A percentile compares a stretch with the other conserved stretches of the same genome.
Evolutionary conservation across 2,888 invertebrate genomes (phyloP).

Genomic region (Tiliacea citrago): DNA sequence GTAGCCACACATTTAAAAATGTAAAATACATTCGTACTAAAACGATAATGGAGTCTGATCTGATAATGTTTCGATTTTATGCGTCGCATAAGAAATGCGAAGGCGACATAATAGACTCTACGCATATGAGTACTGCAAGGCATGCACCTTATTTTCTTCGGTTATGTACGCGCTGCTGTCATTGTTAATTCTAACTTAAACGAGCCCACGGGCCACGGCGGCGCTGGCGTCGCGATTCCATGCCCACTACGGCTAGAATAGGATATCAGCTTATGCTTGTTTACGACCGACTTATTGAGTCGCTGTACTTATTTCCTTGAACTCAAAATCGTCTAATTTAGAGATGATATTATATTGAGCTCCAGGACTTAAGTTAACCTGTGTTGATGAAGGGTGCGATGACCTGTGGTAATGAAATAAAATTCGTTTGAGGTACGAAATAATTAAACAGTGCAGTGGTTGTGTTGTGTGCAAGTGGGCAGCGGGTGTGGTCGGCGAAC

Average conservation of each 20-base stretch:
- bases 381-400: slow-evolving; percentile 43
- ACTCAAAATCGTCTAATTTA: slow-evolving; percentile 49
- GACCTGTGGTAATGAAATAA: slow-evolving; percentile 61
- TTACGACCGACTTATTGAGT: slow-evolving; percentile 57
- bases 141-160: slow-evolving; percentile 60
- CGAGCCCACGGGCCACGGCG: slow-evolving; percentile 46
- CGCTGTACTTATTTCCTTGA: slow-evolving; percentile 46
- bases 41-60: slow-evolving; percentile 74
- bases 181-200: slow-evolving; percentile 70
- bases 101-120: slow-evolving; percentile 63
- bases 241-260: slow-evolving; percentile 52
- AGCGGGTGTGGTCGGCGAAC: slow-evolving; percentile 57
- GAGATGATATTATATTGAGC: slow-evolving; percentile 29
- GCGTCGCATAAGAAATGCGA: slow-evolving; percentile 67
- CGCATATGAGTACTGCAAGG: slow-evolving; percentile 53
- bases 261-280: slow-evolving; percentile 60
- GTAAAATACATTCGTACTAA: slow-evolving; percentile 76
- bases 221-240: slow-evolving; percentile 37
- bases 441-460: slow-evolving; percentile 67
- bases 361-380: slow-evolving; percentile 27
- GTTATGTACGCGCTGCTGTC: slow-evolving; percentile 63
- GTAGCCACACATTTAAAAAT: slow-evolving; percentile 74
- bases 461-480: slow-evolving; percentile 51
- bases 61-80: slow-evolving; percentile 78
- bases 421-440: slow-evolving; percentile 64